Evolutionary conservation across 1,140 invertebrate genomes (phyloP).

Genomic region (Megalopta genalis): DNA sequence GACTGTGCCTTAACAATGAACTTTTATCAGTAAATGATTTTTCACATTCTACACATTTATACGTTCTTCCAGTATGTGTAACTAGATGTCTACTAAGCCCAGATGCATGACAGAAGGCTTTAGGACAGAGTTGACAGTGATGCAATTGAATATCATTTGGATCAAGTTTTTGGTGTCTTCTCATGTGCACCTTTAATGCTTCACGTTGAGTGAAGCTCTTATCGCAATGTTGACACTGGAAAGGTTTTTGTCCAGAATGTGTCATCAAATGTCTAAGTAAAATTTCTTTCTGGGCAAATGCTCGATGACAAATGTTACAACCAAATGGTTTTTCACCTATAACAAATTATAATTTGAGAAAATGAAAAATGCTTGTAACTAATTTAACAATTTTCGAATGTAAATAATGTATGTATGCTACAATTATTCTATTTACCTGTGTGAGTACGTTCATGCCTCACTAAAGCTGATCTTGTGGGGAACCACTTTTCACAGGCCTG

Average conservation of each 20-base stretch:
- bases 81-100: conserved; percentile 86
- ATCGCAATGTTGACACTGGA: conserved; percentile 87
- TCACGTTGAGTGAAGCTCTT: conserved; percentile 88
- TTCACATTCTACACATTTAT: conserved; percentile 84
- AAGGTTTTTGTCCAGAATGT: conserved; percentile 92
- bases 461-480: conserved; percentile 88
- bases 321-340: conserved; percentile 87
- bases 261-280: conserved; percentile 90
- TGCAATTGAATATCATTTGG: conserved; percentile 83
- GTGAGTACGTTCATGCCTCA: conserved; percentile 89
- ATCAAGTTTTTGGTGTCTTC: conserved; percentile 82
- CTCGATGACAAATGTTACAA: conserved; percentile 86
- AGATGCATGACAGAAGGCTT: conserved; percentile 85
- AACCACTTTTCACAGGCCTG: conserved; percentile 89
- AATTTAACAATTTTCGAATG: background rate
- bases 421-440: conserved; percentile 75
- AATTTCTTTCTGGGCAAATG: conserved; percentile 90
- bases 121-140: conserved; percentile 85
- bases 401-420: background rate
- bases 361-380: background rate
- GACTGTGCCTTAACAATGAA: conserved; percentile 83
- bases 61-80: conserved; percentile 85
- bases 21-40: conserved; percentile 87
- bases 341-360: conserved; percentile 34
- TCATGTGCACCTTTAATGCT: conserved; percentile 83